These are phyloP conservation scores for Axinella damicornis DNA, from an alignment of 37 sponge, comb jelly and placozoan species.

Conservation along the genomic window DNA sequence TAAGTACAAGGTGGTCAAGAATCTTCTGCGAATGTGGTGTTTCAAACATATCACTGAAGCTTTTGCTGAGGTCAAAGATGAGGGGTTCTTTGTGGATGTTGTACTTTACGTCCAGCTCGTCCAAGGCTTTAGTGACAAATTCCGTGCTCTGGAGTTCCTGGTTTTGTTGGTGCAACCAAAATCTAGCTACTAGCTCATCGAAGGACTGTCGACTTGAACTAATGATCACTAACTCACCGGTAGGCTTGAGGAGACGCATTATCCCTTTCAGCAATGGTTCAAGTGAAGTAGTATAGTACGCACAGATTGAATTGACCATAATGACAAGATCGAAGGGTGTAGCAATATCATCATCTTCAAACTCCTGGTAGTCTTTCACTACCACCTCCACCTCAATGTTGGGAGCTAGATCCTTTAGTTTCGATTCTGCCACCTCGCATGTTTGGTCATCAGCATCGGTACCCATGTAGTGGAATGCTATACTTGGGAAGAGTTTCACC, in stretches of 20 bases:
- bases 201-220: slow-evolving; percentile 38
- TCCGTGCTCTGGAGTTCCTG: slow-evolving; percentile 25
- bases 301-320: slow-evolving; percentile 26
- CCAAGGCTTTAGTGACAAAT: neutral
- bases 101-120: slow-evolving; percentile 18
- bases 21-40: slow-evolving; percentile 7
- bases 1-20: slow-evolving; percentile 32
- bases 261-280: slow-evolving; percentile 14
- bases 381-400: slow-evolving; percentile 2
- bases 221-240: slow-evolving; percentile 42
- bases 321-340: slow-evolving; percentile 33
- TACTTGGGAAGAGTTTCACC: neutral
- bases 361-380: slow-evolving; percentile 33
- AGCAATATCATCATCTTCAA: neutral
- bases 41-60: slow-evolving; percentile 29
- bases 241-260: slow-evolving; percentile 18
- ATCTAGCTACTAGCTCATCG: slow-evolving; percentile 35
- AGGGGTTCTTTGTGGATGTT: neutral
- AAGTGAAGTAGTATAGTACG: slow-evolving; percentile 20
- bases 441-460: slow-evolving; percentile 23
- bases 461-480: slow-evolving; percentile 18
- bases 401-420: neutral
- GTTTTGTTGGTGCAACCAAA: slow-evolving; percentile 44
- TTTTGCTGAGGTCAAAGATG: slow-evolving; percentile 22
- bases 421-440: slow-evolving; percentile 38